Evolutionary conservation across 2,113 vertebrate species (phyloP), one percentile per base, ranked within the genome.

Genomic region (Apteryx mantelli): DNA sequence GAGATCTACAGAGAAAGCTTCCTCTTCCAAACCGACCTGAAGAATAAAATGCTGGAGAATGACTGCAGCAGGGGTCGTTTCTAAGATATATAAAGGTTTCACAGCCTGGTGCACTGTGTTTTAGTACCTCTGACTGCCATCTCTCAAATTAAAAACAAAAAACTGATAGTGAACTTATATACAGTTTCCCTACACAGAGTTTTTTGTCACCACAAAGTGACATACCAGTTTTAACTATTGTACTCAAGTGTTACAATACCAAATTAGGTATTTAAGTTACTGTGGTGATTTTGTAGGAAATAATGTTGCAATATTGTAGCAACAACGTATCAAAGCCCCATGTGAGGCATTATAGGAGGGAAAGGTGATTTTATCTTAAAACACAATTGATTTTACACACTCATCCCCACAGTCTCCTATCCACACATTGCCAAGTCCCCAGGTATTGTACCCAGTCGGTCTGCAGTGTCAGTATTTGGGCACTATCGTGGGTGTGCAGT

Each of bases 401-500:
- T 28, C 18, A 21, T 15, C 26, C 17, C 4, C 75, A n/a, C 3
- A 0, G 2, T 3, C 30, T 4, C 20, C 9, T 32, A 14, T 20
- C 21, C 21, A 9, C 61, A 66, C 76, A 6, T 24, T 18, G 30
- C 21, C n/a, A 52, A 20, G 40, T 11, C 56, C 30, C 17, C 19
- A 30, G 46, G 32, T 46, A 6, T 25, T 48, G 32, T 17, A 68
- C 16, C 30, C 34, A 28, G 48, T 8, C 26, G 0, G 0, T 6
- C 34, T 28, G 53, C 40, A 42, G 0, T n/a, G 25, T 30, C 44
- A 56, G 12, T 22, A 34, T 48, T 36, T 25, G 63, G 34, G 61
- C 21, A 8, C 6, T 8, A 8, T 19, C 0, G 0, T 65, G 44
- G 44, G 5, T 28, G 14, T 24, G 11, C 8, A 14, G 7, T 42